Evolutionary conservation across 1,140 invertebrate species (phyloP), one percentile per base, ranked within the genome.

Genomic region (Aricia agestis): DNA sequence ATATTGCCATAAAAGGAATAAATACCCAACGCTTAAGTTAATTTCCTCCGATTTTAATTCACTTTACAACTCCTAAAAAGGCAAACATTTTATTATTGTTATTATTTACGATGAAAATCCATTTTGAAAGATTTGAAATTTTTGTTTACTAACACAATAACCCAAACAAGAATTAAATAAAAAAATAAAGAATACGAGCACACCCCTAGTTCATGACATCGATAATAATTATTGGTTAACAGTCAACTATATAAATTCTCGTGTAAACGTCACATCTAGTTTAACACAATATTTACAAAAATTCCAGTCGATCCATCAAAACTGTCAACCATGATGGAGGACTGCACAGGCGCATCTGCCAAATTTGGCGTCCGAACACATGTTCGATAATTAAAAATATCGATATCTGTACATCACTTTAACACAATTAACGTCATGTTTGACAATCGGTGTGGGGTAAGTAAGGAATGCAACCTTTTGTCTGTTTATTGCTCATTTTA

Each of bases 311-410:
- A 85, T 85, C 83, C 81, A 73, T 76, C 69, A 72, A 69, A n/a
- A 52, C 76, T 80, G 82, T 82, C 80, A 79, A 71, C 70, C 63
- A 77, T 79, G 79, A 80, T 79, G 76, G 77, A 82, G 73, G 73
- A 71, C 72, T 72, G 76, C 59, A 66, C 71, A 63, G 67, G 63
- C 72, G 78, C 80, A 80, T 78, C 78, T 78, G 79, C 79, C 80
- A 74, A 79, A 84, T 80, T 84, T 78, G 76, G 79, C 76, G 72
- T 63, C 66, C 17, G 32, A 13, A 66, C 31, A 18, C 15, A 41
- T 36, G 31, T 63, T 31, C 45, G 25, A 18, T 18, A 66, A 52
- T 52, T 52, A 52, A 11, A 11, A 52, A 52, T 13, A 52, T 52
- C 45, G 45, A 52, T 52, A 52, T 52, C 45, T 13, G 45, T 69